phyloP scores from a whole-genome alignment of 2,888 invertebrate species.

The Monoplex corrugatus region DNA sequence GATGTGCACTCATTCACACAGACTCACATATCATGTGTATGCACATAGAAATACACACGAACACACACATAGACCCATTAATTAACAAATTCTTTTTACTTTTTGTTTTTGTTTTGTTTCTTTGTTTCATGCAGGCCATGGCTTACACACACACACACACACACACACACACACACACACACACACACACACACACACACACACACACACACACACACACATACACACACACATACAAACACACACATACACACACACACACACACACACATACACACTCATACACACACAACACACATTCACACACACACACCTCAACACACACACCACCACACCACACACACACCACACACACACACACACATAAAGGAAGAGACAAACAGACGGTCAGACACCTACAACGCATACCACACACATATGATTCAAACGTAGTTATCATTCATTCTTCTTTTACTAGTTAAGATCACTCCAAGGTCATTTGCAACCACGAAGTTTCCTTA shows the following conservation, averaged over 20 bases:
- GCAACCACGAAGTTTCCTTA: too few relatives aligned
- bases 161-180: conserved; percentile 13
- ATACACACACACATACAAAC: conserved; percentile 1
- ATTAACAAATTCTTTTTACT: too few relatives aligned
- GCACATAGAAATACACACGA: background rate
- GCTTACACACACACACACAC: conserved; percentile 12
- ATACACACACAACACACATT: background rate
- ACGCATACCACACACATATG: too few relatives aligned
- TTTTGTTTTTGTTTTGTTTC: too few relatives aligned
- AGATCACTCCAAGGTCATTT: too few relatives aligned
- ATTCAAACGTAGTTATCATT: too few relatives aligned
- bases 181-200: background rate
- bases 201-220: background rate
- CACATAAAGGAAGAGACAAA: too few relatives aligned
- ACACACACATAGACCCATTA: background rate
- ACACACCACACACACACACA: conserved; percentile 2
- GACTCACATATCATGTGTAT: too few relatives aligned
- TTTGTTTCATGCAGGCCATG: too few relatives aligned
- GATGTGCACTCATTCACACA: background rate
- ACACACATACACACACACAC: background rate
- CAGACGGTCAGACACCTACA: too few relatives aligned
- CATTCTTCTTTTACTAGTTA: too few relatives aligned
- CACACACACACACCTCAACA: background rate
- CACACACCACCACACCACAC: background rate
- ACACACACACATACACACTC: background rate